Percentiles rank a stretch among this genome's conserved stretches.
These are phyloP conservation scores for Ophiodon elongatus DNA, from an alignment of 2,113 vertebrate genomes.

Conservation along the genomic window DNA sequence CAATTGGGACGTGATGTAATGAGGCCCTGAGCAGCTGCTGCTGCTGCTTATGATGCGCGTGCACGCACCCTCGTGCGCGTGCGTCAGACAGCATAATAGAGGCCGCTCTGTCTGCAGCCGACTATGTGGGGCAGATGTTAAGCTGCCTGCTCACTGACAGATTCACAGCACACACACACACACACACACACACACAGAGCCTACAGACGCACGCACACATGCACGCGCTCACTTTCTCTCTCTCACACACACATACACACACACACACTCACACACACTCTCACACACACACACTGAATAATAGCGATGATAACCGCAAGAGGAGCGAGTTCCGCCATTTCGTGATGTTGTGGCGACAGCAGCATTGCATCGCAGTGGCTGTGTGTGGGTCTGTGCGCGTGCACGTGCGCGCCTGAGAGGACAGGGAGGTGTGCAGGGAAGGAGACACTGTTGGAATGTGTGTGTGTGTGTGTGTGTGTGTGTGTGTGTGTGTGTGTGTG, in stretches of 20 bases:
- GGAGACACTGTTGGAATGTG: slow-evolving; percentile 63
- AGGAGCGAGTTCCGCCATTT: slow-evolving; percentile 82
- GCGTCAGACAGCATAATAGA: slow-evolving; percentile 51
- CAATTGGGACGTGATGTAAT: slow-evolving; percentile 72
- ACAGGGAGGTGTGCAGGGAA: slow-evolving; percentile 4
- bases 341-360: slow-evolving; percentile 77
- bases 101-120: slow-evolving; percentile 52
- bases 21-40: slow-evolving; percentile 52
- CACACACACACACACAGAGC: slow-evolving; percentile 32
- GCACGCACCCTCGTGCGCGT: slow-evolving; percentile 30
- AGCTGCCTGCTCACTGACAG: slow-evolving; percentile 57
- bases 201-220: background rate
- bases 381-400: slow-evolving; percentile 28
- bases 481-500: slow-evolving; percentile 40
- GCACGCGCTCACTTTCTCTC: background rate
- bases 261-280: slow-evolving; percentile 7
- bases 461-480: slow-evolving; percentile 27
- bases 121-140: slow-evolving; percentile 72
- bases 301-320: slow-evolving; percentile 56
- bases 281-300: slow-evolving; percentile 35
- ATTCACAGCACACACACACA: slow-evolving; percentile 41
- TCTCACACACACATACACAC: slow-evolving; percentile 1
- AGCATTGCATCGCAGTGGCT: slow-evolving; percentile 52
- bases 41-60: slow-evolving; percentile 24
- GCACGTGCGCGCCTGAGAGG: slow-evolving; percentile 4